phyloP scores from a whole-genome alignment of 1,140 invertebrate species.

The Zaprionus tsacasi region DNA sequence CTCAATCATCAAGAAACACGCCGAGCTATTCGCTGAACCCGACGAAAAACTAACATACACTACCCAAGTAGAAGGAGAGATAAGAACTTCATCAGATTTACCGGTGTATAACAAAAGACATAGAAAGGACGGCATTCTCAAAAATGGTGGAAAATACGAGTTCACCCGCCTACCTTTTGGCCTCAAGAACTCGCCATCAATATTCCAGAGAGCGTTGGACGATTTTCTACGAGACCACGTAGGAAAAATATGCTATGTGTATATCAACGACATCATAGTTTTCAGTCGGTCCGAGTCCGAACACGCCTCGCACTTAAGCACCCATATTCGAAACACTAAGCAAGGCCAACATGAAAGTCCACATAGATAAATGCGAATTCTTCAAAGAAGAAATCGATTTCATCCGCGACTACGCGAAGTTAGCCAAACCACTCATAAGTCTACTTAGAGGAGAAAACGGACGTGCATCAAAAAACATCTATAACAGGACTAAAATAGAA shows the following conservation, averaged over 20 bases:
- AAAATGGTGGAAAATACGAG: conserved; percentile 74
- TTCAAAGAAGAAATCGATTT: neutral
- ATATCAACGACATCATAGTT: neutral
- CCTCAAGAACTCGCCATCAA: no score
- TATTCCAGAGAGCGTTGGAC: no score
- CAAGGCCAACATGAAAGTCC: no score
- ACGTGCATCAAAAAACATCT: neutral
- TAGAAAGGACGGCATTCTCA: no score
- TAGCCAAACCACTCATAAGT: neutral
- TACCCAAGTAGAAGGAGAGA: neutral
- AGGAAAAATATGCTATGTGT: neutral
- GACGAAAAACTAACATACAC: conserved; percentile 5
- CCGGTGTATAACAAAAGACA: neutral
- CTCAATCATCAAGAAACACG: neutral
- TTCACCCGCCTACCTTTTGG: no score
- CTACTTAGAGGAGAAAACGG: neutral
- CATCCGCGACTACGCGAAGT: no score
- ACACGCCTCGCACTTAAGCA: no score
- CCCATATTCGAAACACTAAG: neutral
- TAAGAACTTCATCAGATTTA: no score
- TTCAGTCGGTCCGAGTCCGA: neutral
- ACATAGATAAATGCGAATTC: no score
- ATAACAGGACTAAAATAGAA: neutral
- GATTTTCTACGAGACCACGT: neutral
- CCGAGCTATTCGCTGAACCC: neutral